Evolutionary conservation across 2,797 vertebrate genomes (phyloP).

Genomic region (Cirrhinus mrigala): DNA sequence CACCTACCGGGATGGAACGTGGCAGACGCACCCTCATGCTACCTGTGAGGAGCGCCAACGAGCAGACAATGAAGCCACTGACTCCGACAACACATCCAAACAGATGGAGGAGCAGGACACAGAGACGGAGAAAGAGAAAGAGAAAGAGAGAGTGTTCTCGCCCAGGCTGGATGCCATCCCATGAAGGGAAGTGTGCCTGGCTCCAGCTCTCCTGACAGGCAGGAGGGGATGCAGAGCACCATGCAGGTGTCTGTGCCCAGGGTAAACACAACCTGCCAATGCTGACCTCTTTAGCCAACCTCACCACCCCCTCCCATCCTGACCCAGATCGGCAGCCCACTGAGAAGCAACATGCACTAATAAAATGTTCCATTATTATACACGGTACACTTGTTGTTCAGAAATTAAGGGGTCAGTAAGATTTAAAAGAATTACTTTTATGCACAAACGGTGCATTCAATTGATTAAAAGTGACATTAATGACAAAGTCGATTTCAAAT

Average conservation of each 20-base stretch:
- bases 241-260: constrained; percentile 34
- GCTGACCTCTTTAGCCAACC: constrained; percentile 51
- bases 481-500: no score
- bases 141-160: constrained; percentile 54
- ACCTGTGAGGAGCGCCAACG: constrained; percentile 64
- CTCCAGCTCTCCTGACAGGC: constrained; percentile 38
- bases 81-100: constrained; percentile 58
- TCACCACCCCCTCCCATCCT: constrained; percentile 48
- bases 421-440: not conserved
- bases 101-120: constrained; percentile 63
- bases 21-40: constrained; percentile 78
- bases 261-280: constrained; percentile 54
- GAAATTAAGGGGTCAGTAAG: not conserved
- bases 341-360: constrained; percentile 10
- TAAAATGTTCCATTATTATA: not conserved
- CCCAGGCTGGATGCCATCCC: constrained; percentile 72
- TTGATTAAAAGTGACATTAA: not conserved
- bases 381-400: not conserved
- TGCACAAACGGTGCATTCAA: not conserved
- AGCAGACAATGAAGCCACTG: constrained; percentile 55
- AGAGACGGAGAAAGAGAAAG: constrained; percentile 48
- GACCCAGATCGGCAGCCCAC: constrained; percentile 26
- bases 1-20: constrained; percentile 75
- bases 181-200: constrained; percentile 59
- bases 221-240: constrained; percentile 29